These are phyloP conservation scores for Hydra vulgaris DNA, from an alignment of 30 jellyfish, hydroid and myxozoan genomes.

Conservation along the genomic window DNA sequence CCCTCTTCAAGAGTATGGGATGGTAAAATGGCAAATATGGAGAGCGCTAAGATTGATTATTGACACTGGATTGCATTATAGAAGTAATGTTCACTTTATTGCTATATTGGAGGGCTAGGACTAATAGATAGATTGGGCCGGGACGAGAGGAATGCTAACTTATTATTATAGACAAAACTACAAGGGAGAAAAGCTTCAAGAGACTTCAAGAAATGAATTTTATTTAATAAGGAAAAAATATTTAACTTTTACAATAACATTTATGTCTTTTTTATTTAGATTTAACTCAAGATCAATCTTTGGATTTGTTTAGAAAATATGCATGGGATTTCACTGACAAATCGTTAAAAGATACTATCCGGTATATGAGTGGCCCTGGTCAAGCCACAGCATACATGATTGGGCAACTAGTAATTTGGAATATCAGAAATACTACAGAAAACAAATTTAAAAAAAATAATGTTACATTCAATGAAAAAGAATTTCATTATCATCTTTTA, in stretches of 20 bases:
- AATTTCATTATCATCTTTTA: conserved; percentile 64
- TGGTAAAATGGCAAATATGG: conserved; percentile 96
- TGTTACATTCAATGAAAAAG: conserved; percentile 54
- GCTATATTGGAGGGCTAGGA: background rate
- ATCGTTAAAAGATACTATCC: conserved; percentile 66
- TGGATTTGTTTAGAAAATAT: conserved; percentile 46
- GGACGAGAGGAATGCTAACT: background rate
- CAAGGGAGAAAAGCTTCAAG: too few species aligned
- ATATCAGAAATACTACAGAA: conserved; percentile 63
- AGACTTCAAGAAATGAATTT: too few species aligned
- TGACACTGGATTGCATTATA: conserved; percentile 83
- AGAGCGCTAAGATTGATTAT: conserved; percentile 79
- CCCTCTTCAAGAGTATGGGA: conserved; percentile 72
- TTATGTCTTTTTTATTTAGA: conserved; percentile 12
- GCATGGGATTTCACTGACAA: conserved; percentile 94
- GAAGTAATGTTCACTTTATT: conserved; percentile 33
- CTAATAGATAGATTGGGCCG: background rate
- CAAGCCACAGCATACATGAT: conserved; percentile 98
- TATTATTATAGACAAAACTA: too few species aligned
- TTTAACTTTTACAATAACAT: too few species aligned
- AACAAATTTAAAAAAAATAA: conserved; percentile 33
- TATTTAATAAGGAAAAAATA: too few species aligned
- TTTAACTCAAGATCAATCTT: conserved; percentile 61
- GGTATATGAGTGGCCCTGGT: conserved; percentile 92
- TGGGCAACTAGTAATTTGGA: conserved; percentile 93